Evolutionary conservation across 1,140 invertebrate genomes (phyloP), one percentile per base, ranked within the genome.

Genomic region (Diachasma alloeum): DNA sequence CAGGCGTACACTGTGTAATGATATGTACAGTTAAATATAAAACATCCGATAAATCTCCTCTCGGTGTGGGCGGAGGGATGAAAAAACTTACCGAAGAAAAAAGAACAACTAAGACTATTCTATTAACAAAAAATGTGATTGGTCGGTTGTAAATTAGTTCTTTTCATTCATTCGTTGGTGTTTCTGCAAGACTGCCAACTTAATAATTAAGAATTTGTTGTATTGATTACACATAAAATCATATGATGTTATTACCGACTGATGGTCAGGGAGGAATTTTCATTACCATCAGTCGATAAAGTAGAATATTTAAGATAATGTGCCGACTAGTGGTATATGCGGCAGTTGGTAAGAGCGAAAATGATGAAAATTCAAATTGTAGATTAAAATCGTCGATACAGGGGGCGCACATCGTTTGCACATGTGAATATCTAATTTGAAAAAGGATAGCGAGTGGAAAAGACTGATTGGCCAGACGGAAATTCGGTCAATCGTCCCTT

Each of bases 391-490:
- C 15, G n/a, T 31, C 24, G 24, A 9, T 26, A 15, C 31, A 4
- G 22, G 26, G 26, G 26, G 9, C 13, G 13, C 0, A 66, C 22
- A 66, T 66, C 31, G 59, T 17, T 22, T 17, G 11, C 24, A 26
- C 19, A 59, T 11, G 19, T 31, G 26, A 66, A 36, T 66, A 15
- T 9, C 1, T 66, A 31, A 31, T 19, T 66, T 31, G 22, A 31
- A 31, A 31, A 24, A 31, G 19, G 31, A 31, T 10, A 31, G 8
- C 13, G 13, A 36, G 26, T 31, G 10, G 31, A 37, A 77, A 13
- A 11, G 26, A 24, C 31, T 72, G 71, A 77, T 73, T 73, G 75
- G 66, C 42, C 74, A 5, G 63, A 8, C 74, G 74, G 74, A 76
- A 71, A 76, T 76, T n/a, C 19, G 36, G 26, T 69, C 36, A 39